Conservation (phyloP, 92 coral and sea anemone species). For the Epizoanthus illoricatus region DNA sequence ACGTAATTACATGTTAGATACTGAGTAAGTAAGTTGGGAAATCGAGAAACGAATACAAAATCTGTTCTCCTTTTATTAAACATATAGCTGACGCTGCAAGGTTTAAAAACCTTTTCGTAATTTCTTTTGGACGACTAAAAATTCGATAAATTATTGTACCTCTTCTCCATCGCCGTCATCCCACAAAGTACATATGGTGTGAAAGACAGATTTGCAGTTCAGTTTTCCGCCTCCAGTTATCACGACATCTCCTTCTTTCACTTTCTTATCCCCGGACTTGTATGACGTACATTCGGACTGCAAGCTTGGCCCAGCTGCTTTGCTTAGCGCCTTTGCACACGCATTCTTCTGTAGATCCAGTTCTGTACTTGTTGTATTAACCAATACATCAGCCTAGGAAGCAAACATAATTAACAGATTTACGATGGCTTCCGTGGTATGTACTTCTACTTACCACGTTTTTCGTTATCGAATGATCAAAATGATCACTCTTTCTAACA, state of each 20-base stretch:
- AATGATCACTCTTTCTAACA: too few relatives aligned
- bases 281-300: constrained; percentile 55
- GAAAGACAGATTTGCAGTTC: constrained; percentile 59
- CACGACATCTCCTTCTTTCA: constrained; percentile 56
- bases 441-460: too few relatives aligned
- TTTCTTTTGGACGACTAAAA: background rate
- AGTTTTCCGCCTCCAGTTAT: constrained; percentile 59
- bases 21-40: too few relatives aligned
- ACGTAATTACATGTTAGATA: too few relatives aligned
- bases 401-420: too few relatives aligned
- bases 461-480: too few relatives aligned
- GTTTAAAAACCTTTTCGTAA: too few relatives aligned
- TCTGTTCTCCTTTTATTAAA: too few relatives aligned
- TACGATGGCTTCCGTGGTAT: too few relatives aligned
- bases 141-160: constrained; percentile 27
- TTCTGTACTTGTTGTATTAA: constrained; percentile 56
- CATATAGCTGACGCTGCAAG: too few relatives aligned
- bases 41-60: too few relatives aligned
- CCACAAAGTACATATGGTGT: constrained; percentile 56
- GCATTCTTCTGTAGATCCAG: constrained; percentile 59
- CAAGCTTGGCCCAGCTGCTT: constrained; percentile 64
- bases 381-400: constrained; percentile 63
- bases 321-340: constrained; percentile 59
- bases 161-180: constrained; percentile 55
- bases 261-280: constrained; percentile 22